phyloP scores from a whole-genome alignment of 2,113 vertebrate genomes.

The Burhinus bistriatus region DNA sequence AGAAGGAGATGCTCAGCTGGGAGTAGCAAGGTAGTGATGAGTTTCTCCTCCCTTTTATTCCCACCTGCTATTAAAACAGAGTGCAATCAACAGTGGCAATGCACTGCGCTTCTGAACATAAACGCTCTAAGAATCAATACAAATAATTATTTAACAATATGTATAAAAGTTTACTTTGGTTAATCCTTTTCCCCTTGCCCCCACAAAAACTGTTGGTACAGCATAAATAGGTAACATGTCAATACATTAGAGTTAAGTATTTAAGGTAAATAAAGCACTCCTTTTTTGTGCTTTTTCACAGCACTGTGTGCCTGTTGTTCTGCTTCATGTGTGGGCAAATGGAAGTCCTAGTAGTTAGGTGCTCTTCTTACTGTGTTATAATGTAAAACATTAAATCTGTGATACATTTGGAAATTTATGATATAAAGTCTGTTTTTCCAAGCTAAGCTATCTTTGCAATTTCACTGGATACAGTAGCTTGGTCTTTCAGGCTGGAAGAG shows the following conservation, averaged over 20 bases:
- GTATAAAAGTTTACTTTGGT: neutral
- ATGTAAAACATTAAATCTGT: neutral
- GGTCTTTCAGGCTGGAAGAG: neutral
- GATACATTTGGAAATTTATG: neutral
- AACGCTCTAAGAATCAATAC: neutral
- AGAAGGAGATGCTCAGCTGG: neutral
- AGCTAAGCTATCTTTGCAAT: neutral
- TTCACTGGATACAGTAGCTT: neutral
- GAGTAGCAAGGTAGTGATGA: neutral
- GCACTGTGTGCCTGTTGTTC: neutral
- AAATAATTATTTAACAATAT: neutral
- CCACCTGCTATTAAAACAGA: neutral
- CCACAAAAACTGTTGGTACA: neutral
- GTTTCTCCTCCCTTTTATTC: neutral
- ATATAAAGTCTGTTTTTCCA: neutral
- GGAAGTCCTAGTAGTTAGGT: neutral
- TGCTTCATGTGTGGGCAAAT: neutral
- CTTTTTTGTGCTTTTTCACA: neutral
- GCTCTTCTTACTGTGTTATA: neutral
- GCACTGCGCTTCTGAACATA: neutral
- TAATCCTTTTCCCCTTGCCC: neutral
- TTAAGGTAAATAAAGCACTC: neutral
- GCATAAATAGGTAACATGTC: neutral
- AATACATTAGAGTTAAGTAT: neutral
- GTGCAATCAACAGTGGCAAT: neutral